Evolutionary conservation across 2,797 vertebrate genomes (phyloP), one percentile per base, ranked within the genome.

Genomic region (Micrastur ruficollis): DNA sequence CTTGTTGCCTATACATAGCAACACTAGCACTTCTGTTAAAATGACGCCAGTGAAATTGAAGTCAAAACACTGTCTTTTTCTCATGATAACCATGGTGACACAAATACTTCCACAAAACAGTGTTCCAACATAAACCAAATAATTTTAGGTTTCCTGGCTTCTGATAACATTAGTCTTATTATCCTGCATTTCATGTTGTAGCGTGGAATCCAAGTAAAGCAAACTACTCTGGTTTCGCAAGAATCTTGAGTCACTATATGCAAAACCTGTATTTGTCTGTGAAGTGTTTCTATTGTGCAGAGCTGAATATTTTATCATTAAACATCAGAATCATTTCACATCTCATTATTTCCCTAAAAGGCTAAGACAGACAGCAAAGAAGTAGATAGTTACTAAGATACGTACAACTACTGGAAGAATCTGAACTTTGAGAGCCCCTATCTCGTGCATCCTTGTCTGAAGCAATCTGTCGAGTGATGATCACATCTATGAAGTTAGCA

Each of bases 401-500:
- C 99, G 98, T 98, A 99, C 99, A 97, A 97, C 99, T 99, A 98
- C 99, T 98, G n/a, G 99, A 99, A 87, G 99, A 99, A 98, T 99
- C 99, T 5, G 99, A 99, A 97, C 99, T 99, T 96, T 99, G 99
- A 53, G 99, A 99, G 96, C 99, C 98, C 95, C 99, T 98, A 89
- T 99, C 99, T 86, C 99, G 98, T 6, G 98, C 98, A 95, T 99
- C 99, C 98, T 99, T 99, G 97, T 99, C 99, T 26, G 99, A 99
- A 86, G 99, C 99, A 74, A 99, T 99, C 97, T 99, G 99, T 86
- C 99, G 98, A 18, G 99, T 99, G 98, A 99, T 99, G 98, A 99
- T 99, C 98, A 99, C 99, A 90, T 99, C 99, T 66, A 99, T 99
- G 98, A 99, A 99, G 98, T 99, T 99, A 94, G 99, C 99, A 38